Percentiles rank a stretch among this genome's conserved stretches.
phyloP scores from a whole-genome alignment of 2,113 vertebrate genomes.

The Clupea harengus region DNA sequence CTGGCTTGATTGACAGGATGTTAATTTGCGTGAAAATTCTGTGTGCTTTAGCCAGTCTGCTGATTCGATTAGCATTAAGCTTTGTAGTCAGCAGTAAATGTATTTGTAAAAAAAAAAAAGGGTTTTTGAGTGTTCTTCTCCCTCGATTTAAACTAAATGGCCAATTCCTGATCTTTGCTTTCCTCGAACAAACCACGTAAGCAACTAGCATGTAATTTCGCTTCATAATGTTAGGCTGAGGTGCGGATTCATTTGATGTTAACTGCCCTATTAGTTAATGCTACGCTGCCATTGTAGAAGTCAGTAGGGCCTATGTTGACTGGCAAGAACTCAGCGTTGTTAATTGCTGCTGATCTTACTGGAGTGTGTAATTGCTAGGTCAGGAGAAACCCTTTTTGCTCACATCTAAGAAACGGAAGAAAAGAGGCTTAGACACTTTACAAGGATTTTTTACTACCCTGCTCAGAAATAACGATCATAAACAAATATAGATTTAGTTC shows the following conservation, averaged over 20 bases:
- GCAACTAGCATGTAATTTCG: conserved; percentile 1
- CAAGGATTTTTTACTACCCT: not conserved
- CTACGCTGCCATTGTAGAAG: not conserved
- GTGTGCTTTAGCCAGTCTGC: conserved; percentile 1
- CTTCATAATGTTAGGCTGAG: not conserved
- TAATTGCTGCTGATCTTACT: not conserved
- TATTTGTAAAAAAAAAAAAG: not conserved
- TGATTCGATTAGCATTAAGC: conserved; percentile 23
- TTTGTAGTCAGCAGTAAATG: conserved; percentile 4
- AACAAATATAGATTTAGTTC: not conserved
- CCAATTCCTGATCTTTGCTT: not conserved
- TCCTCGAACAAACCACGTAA: not conserved
- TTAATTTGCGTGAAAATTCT: not conserved
- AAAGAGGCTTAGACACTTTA: not conserved
- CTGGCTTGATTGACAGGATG: not conserved
- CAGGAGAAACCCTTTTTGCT: not conserved
- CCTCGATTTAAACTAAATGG: conserved; percentile 1
- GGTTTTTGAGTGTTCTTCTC: not conserved
- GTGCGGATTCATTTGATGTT: not conserved
- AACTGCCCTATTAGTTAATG: not conserved
- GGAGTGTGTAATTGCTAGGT: not conserved
- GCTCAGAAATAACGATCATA: not conserved
- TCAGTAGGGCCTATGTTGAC: not conserved
- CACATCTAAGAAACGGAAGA: not conserved
- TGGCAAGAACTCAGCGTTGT: not conserved